Base-by-base conservation (phyloP, 2,797 vertebrate genomes). In the Margarornis squamiger region DNA sequence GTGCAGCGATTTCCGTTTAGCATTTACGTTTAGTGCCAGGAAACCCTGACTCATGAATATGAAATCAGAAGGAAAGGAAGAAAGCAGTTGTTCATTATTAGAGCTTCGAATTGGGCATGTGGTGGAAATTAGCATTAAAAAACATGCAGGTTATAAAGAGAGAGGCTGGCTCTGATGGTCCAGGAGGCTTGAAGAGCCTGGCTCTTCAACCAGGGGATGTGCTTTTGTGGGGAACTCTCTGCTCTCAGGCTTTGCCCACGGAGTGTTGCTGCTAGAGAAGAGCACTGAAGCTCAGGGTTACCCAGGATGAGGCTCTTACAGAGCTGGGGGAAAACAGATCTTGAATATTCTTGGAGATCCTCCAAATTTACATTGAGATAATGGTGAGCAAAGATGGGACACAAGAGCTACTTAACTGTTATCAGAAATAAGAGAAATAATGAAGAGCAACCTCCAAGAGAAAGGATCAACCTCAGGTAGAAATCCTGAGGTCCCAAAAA, bases 1-100 rank as follows among this genome's bases (percentile, higher is more conserved):
- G 95, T 95, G 96, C 94, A 93, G 93, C 3, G 22, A 93, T 96
- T 97, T 97, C 97, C 96, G 95, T 95, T 95, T 66, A 84, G 96
- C 94, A 72, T 93, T 94, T 90, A 43, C 7, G 61, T 55, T 87
- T 83, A 68, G 92, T 96, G 97, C 97, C 97, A 97, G 95, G 91
- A 94, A 95, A 89, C 73, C 93, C 95, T 91, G 96, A 96, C 95
- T 96, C 96, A 96, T 94, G 96, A 96, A 96, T 97, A 94, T 88
- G 81, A 92, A 95, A 96, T 96, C 90, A 95, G 96, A 87, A 92
- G 90, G 71, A 85, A 93, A 77, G 95, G 94, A 97, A 96, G 93
- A 96, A 95, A 86, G 88, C 86, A 78, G 91, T 97, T 92, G 92
- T 95, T 92, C 83, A 80, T 90, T 88, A 91, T 95, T 76, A 88